Percentiles rank a stretch among this genome's conserved stretches.
Evolutionary conservation across 2,797 vertebrate genomes (phyloP).

Genomic region (Pristis pectinata): DNA sequence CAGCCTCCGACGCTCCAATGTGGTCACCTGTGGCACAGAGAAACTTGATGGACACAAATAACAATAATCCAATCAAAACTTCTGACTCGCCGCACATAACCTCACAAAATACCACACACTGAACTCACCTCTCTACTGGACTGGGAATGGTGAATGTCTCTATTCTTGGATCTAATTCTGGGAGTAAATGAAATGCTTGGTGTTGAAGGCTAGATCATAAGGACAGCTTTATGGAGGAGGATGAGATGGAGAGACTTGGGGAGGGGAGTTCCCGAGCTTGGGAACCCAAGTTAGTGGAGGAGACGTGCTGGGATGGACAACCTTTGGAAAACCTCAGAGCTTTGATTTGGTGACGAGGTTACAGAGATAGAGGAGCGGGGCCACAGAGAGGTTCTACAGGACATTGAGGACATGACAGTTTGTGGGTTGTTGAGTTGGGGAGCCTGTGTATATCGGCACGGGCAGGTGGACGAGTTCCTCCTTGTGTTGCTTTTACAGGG

Average conservation of each 20-base stretch:
- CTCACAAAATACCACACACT: too few species aligned
- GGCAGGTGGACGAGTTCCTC: not conserved
- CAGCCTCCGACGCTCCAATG: too few species aligned
- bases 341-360: not conserved
- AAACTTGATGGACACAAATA: too few species aligned
- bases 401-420: not conserved
- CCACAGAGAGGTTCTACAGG: not conserved
- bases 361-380: not conserved
- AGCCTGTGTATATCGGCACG: not conserved
- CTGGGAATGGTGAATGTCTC: too few species aligned
- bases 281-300: not conserved
- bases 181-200: not conserved
- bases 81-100: too few species aligned
- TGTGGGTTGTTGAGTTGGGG: not conserved
- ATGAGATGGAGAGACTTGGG: not conserved
- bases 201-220: not conserved
- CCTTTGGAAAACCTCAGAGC: not conserved
- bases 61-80: too few species aligned
- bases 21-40: too few species aligned
- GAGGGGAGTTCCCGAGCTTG: not conserved
- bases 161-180: too few species aligned
- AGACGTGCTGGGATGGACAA: not conserved
- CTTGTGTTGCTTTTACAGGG: not conserved
- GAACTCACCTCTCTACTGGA: too few species aligned
- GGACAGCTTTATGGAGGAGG: not conserved